Percentiles rank a stretch among this genome's conserved stretches.
Conservation (phyloP, 2,113 vertebrate genomes). For the Stigmatopora argus region DNA sequence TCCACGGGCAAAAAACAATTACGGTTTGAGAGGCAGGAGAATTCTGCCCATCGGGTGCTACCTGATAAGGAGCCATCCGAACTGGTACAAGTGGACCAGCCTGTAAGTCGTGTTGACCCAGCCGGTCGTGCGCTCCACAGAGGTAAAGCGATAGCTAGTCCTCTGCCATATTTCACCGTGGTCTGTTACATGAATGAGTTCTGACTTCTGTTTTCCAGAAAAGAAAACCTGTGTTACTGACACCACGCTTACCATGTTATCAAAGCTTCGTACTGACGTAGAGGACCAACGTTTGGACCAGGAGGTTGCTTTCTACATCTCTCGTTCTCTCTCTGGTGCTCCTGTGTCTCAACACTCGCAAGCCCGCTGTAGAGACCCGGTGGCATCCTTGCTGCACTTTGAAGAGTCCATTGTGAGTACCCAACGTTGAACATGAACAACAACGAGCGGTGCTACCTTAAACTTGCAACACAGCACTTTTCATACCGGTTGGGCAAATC, state of each 20-base stretch:
- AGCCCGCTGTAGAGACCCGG: slow-evolving; percentile 64
- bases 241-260: slow-evolving; percentile 40
- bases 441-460: neutral
- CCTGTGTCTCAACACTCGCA: slow-evolving; percentile 15
- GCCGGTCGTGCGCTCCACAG: slow-evolving; percentile 18
- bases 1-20: slow-evolving; percentile 61
- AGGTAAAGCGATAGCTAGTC: slow-evolving; percentile 30
- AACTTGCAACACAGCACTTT: neutral
- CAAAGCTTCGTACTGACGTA: slow-evolving; percentile 42
- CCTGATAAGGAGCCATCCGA: slow-evolving; percentile 3
- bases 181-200: no score
- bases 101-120: neutral
- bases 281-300: slow-evolving; percentile 68
- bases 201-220: slow-evolving; percentile 24
- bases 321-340: neutral
- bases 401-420: slow-evolving; percentile 65
- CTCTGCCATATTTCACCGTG: neutral
- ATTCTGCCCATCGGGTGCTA: neutral
- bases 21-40: slow-evolving; percentile 21
- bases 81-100: slow-evolving; percentile 1
- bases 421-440: neutral
- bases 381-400: slow-evolving; percentile 59
- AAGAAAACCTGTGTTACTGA: slow-evolving; percentile 28
- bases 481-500: neutral
- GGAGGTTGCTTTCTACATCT: slow-evolving; percentile 69